Conservation (phyloP, 1,140 invertebrate genomes). For the Cylas formicarius region DNA sequence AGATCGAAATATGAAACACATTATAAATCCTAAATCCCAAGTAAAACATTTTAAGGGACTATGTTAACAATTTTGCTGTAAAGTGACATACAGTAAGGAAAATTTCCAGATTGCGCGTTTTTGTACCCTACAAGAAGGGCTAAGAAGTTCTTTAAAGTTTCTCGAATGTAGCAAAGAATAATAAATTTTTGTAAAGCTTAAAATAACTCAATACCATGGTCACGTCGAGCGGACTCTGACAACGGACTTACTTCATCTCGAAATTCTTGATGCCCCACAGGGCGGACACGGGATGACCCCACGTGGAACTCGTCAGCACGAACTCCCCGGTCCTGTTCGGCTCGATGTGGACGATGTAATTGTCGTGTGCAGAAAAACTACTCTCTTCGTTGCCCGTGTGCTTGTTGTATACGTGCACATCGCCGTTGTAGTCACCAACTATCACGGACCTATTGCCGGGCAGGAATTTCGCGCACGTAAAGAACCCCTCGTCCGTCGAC, state of each 20-base stretch:
- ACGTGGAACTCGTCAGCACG: constrained; percentile 78
- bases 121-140: no score
- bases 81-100: no score
- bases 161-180: no score
- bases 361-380: constrained; percentile 73
- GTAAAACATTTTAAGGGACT: no score
- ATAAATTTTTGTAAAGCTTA: no score
- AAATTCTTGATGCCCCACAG: constrained; percentile 79
- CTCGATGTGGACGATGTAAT: constrained; percentile 74
- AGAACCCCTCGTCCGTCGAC: constrained; percentile 67
- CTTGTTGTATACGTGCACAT: constrained; percentile 81
- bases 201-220: no score
- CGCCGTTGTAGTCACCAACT: constrained; percentile 79
- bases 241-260: constrained; percentile 53
- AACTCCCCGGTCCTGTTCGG: constrained; percentile 65
- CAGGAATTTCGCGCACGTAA: constrained; percentile 75
- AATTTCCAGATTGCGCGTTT: no score
- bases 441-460: constrained; percentile 73
- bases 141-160: no score
- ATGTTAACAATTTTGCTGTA: no score
- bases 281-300: constrained; percentile 73
- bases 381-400: constrained; percentile 71
- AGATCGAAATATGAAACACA: no score
- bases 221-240: no score
- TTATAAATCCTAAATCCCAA: no score